Evolutionary conservation across 2,888 invertebrate genomes (phyloP), one percentile per base, ranked within the genome.

Genomic region (Pandemis cinnamomeana): DNA sequence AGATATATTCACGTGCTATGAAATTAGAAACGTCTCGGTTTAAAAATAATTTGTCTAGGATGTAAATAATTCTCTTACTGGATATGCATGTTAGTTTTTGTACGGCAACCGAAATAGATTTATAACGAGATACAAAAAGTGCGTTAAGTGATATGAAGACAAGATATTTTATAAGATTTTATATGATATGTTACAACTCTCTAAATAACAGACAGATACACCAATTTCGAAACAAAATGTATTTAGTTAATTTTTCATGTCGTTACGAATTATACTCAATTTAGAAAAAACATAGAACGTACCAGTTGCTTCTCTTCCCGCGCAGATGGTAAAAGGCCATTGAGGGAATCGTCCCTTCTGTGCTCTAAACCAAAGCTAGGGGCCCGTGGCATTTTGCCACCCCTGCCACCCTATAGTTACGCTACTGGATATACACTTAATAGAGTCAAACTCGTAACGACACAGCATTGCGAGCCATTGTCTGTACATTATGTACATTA

Each of bases 401-500:
- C n/a, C n/a, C n/a, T n/a, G n/a, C n/a, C n/a, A n/a, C n/a, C n/a
- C n/a, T n/a, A n/a, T n/a, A n/a, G n/a, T n/a, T n/a, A n/a, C n/a
- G n/a, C n/a, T n/a, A n/a, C n/a, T n/a, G n/a, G 27, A 53, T 51
- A 61, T 27, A 71, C 61, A n/a, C 11, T 66, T 36, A 1, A 27
- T 15, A 10, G 2, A 60, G 44, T 51, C 5, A 53, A 73, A 70
- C 42, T 73, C 60, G 64, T 64, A 64, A 60, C 64, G 55, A 46
- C 55, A 48, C 10, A 58, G 64, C 51, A 41, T 41, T 7, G 15
- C 11, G 4, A 13, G 27, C 53, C 51, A 46, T 71, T 2, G 20
- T 53, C 67, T 84, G 77, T 85, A 87, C 83, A 87, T 76, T 75
- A 72, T 78, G 46, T 79, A 85, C 87, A 87, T 76, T 75, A 72